Evolutionary conservation across 2,888 invertebrate genomes (phyloP).

Genomic region (Drosophila greeni): DNA sequence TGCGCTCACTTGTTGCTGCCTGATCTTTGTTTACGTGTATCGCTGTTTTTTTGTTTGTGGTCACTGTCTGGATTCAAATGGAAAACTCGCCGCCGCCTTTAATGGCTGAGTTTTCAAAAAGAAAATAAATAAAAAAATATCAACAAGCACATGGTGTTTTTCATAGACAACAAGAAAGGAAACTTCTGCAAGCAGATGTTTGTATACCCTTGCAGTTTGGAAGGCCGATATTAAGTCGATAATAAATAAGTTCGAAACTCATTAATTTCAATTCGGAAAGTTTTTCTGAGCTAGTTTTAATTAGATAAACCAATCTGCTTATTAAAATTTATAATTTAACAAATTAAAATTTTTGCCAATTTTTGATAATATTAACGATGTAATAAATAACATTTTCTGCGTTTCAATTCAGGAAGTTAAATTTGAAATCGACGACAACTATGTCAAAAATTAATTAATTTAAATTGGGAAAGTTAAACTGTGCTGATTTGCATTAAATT

Average conservation of each 20-base stretch:
- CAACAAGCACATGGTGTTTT: conserved; percentile 33
- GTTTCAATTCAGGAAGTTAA: no score
- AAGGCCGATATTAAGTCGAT: no score
- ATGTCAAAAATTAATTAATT: no score
- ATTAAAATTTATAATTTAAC: no score
- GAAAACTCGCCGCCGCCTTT: conserved; percentile 49
- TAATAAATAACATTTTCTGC: no score
- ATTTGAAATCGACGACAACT: no score
- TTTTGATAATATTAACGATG: no score
- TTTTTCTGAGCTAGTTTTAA: not conserved
- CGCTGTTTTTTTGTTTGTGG: conserved; percentile 32
- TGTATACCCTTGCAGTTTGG: not conserved
- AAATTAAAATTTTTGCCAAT: no score
- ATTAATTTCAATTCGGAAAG: not conserved
- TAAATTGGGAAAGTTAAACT: no score
- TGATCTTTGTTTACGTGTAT: conserved; percentile 30
- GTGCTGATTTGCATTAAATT: no score
- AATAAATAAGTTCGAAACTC: not conserved
- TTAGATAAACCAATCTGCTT: no score
- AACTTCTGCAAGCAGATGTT: not conserved
- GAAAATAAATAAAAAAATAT: conserved; percentile 10
- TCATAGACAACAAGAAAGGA: conserved; percentile 39
- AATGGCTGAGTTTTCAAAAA: conserved; percentile 48
- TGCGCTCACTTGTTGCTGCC: conserved; percentile 61
- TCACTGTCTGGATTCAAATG: conserved; percentile 51